A percentile compares a stretch with the other conserved stretches of the same genome.
These are phyloP conservation scores for Argynnis bischoffii DNA, from an alignment of 2,888 invertebrate species.

Conservation along the genomic window DNA sequence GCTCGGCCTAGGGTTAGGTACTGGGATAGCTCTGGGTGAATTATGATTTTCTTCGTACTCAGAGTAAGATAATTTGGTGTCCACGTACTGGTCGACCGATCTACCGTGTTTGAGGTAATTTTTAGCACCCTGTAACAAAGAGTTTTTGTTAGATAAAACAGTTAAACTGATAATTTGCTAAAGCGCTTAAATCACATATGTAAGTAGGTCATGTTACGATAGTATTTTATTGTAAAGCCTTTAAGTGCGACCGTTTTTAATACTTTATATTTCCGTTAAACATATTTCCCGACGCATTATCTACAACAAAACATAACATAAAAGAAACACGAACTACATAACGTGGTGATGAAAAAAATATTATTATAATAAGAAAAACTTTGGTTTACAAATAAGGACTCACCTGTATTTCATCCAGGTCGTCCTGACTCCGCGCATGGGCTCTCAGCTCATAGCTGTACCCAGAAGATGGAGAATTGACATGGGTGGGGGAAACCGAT, in stretches of 20 bases:
- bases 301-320: no score
- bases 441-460: constrained; percentile 85
- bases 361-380: neutral
- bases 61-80: constrained; percentile 81
- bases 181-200: no score
- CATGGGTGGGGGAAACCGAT: constrained; percentile 92
- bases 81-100: constrained; percentile 90
- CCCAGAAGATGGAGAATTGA: constrained; percentile 78
- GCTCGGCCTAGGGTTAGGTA: constrained; percentile 72
- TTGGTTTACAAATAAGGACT: constrained; percentile 23
- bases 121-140: constrained; percentile 78
- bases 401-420: constrained; percentile 85
- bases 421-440: constrained; percentile 86
- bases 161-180: no score
- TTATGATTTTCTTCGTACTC: constrained; percentile 80
- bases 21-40: constrained; percentile 70
- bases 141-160: constrained; percentile 19
- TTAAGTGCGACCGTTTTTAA: neutral
- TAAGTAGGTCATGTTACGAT: no score
- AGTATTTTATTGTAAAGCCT: no score
- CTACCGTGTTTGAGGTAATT: constrained; percentile 86
- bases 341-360: neutral
- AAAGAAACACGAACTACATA: neutral
- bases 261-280: neutral
- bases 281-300: no score